phyloP scores from a whole-genome alignment of 2,113 vertebrate genomes.

The Bos javanicus region DNA sequence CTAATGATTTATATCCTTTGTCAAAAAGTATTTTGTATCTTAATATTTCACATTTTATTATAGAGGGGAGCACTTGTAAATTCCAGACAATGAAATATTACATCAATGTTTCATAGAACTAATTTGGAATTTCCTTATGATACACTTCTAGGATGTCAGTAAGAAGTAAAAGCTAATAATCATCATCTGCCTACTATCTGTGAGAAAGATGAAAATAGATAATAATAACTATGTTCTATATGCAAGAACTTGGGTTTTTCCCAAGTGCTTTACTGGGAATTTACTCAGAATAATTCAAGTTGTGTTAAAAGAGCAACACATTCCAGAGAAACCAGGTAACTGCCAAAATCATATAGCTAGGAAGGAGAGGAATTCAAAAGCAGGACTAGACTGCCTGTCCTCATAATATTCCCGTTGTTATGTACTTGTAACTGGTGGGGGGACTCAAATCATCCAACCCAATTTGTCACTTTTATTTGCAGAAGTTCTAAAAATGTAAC shows the following conservation, averaged over 20 bases:
- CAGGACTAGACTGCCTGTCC: not conserved
- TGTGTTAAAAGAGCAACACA: not conserved
- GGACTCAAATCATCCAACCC: not conserved
- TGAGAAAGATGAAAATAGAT: not conserved
- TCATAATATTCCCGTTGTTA: not conserved
- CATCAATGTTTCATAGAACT: not conserved
- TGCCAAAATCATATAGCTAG: not conserved
- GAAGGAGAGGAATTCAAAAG: not conserved
- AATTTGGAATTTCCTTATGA: not conserved
- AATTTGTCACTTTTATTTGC: not conserved
- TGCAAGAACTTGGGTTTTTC: not conserved
- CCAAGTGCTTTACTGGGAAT: not conserved
- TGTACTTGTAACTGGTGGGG: not conserved
- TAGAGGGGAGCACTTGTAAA: not conserved
- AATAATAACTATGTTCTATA: not conserved
- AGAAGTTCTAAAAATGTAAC: not conserved
- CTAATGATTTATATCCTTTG: not conserved
- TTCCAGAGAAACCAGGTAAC: not conserved
- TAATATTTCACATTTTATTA: constrained; percentile 12
- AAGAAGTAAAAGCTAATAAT: not conserved
- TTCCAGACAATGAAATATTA: not conserved
- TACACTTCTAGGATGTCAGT: not conserved
- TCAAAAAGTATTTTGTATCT: not conserved
- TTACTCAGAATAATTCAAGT: not conserved
- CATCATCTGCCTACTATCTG: not conserved